Evolutionary conservation across 2,888 invertebrate species (phyloP).

Genomic region (Stenotaenia linearis): DNA sequence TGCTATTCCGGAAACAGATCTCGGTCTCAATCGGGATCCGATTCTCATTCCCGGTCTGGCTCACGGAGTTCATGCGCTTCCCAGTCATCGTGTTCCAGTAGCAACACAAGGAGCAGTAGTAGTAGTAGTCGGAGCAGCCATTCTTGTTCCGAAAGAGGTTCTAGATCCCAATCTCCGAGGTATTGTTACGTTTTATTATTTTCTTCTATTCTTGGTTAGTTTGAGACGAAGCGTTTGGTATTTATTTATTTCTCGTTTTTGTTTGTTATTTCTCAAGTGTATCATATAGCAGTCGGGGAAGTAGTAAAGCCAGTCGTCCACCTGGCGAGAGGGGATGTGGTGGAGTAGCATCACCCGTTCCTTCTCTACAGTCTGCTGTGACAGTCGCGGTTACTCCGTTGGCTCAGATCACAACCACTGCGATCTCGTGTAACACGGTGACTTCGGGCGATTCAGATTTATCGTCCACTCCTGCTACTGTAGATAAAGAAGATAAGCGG

Average conservation of each 20-base stretch:
- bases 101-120: conserved; percentile 41
- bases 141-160: conserved; percentile 44
- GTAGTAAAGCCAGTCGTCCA: conserved; percentile 38
- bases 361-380: conserved; percentile 43
- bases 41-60: conserved; percentile 39
- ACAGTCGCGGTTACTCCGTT: conserved; percentile 33
- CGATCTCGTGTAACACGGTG: conserved; percentile 37
- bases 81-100: conserved; percentile 40
- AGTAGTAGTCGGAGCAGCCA: conserved; percentile 45
- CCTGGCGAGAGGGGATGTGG: conserved; percentile 37
- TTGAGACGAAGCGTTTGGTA: not conserved
- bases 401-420: conserved; percentile 37
- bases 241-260: not conserved
- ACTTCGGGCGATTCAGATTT: not conserved
- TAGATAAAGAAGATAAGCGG: conserved; percentile 63
- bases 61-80: conserved; percentile 43
- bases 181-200: conserved; percentile 32
- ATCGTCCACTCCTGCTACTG: conserved; percentile 37
- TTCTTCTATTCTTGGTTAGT: not conserved
- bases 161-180: conserved; percentile 39
- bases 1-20: conserved; percentile 36
- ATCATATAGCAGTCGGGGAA: conserved; percentile 39
- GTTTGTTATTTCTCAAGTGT: conserved; percentile 33
- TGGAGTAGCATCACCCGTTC: conserved; percentile 36
- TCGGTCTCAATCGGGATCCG: conserved; percentile 44